phyloP scores from a whole-genome alignment of 1,140 invertebrate genomes.

The Littorina saxatilis region DNA sequence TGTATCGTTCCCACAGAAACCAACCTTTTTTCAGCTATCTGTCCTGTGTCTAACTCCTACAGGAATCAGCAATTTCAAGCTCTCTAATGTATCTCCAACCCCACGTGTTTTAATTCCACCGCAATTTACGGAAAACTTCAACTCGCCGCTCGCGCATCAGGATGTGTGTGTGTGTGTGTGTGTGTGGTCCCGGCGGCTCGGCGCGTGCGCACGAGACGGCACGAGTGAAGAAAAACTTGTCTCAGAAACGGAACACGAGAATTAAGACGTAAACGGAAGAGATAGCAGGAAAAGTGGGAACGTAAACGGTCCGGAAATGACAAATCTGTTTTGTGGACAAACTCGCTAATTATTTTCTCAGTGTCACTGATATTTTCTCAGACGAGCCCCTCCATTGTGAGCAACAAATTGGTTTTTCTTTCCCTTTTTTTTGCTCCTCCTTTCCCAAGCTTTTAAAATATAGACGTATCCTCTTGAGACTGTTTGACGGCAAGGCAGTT shows the following conservation, averaged over 20 bases:
- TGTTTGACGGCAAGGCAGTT: not conserved
- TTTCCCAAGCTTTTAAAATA: not conserved
- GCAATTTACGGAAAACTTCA: not conserved
- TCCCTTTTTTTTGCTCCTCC: too few species aligned
- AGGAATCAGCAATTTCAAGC: too few species aligned
- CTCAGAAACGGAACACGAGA: constrained; percentile 7
- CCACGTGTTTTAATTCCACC: not conserved
- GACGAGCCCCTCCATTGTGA: constrained; percentile 25
- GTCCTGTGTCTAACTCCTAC: too few species aligned
- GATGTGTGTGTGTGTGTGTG: not conserved
- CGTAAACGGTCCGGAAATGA: constrained; percentile 26
- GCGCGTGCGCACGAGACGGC: constrained; percentile 6
- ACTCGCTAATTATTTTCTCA: constrained; percentile 38
- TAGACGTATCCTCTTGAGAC: too few species aligned
- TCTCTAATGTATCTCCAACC: too few species aligned
- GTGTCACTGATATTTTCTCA: constrained; percentile 33
- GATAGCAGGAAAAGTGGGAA: constrained; percentile 20
- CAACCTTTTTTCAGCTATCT: too few species aligned
- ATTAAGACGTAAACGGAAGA: constrained; percentile 20
- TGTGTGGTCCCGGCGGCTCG: constrained; percentile 30
- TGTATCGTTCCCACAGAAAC: too few species aligned
- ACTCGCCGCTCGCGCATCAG: too few species aligned
- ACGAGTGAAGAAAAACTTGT: not conserved
- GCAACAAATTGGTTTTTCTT: constrained; percentile 29
- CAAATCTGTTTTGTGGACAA: constrained; percentile 31